A percentile compares a stretch with the other conserved stretches of the same genome.
phyloP scores from a whole-genome alignment of 2,113 vertebrate genomes.

The Oreotragus oreotragus region DNA sequence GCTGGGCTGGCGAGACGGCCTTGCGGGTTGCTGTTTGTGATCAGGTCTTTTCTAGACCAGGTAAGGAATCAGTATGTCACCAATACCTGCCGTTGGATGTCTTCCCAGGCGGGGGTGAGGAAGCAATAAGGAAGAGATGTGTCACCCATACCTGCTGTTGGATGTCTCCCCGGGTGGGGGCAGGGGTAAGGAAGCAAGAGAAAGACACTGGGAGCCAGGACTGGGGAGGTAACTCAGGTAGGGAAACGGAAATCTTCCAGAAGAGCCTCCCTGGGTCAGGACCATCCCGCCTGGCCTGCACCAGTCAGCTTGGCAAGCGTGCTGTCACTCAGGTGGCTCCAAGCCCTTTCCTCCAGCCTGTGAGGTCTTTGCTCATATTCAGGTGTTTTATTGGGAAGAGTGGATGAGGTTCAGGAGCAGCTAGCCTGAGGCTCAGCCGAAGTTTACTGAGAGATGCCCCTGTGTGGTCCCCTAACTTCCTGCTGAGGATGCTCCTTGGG shows the following conservation, averaged over 20 bases:
- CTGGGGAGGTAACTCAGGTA: not conserved
- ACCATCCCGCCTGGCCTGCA: not conserved
- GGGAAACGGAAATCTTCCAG: not conserved
- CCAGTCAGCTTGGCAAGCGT: not conserved
- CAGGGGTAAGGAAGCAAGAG: not conserved
- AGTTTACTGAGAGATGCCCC: not conserved
- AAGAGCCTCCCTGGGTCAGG: not conserved
- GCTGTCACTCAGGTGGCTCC: not conserved
- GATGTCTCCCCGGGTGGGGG: rapidly evolving
- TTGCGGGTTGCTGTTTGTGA: not conserved
- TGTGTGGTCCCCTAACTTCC: not conserved
- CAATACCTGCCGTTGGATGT: not conserved
- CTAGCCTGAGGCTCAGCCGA: not conserved
- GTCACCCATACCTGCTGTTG: not conserved
- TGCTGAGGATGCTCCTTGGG: not conserved
- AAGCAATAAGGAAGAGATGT: not conserved
- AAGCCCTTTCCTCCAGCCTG: not conserved
- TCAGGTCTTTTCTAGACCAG: not conserved
- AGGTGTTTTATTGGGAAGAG: not conserved
- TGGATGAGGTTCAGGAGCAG: not conserved
- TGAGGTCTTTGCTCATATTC: not conserved
- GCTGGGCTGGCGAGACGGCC: not conserved
- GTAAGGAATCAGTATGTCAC: not conserved
- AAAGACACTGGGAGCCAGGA: not conserved
- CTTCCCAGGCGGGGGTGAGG: not conserved